Percentiles rank a stretch among this genome's conserved stretches.
Evolutionary conservation across 2,113 vertebrate genomes (phyloP).

Genomic region (Sebastes schlegelii): DNA sequence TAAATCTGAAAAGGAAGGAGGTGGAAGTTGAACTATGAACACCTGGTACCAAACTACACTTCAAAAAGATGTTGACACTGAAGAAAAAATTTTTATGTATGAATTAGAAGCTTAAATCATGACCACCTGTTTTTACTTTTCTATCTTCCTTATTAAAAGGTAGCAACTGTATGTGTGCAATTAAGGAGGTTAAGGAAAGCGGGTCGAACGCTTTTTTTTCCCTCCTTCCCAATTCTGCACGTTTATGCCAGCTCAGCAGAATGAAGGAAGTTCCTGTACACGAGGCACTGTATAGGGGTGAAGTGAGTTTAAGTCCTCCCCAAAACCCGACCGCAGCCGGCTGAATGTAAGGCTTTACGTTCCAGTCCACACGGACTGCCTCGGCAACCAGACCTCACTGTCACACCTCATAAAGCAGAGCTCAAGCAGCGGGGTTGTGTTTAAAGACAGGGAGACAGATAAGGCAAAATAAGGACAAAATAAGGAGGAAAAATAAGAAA

Average conservation of each 20-base stretch:
- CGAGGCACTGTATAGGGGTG: slow-evolving; percentile 62
- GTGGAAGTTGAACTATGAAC: slow-evolving; percentile 12
- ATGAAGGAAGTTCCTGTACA: slow-evolving; percentile 74
- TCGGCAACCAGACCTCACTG: slow-evolving; percentile 70
- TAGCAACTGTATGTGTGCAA: slow-evolving; percentile 38
- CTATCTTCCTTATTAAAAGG: slow-evolving; percentile 42
- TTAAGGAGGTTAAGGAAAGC: slow-evolving; percentile 49
- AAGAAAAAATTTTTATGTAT: background rate
- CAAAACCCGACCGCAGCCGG: slow-evolving; percentile 57
- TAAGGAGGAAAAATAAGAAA: slow-evolving; percentile 58
- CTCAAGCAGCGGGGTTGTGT: slow-evolving; percentile 54
- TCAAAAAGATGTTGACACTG: slow-evolving; percentile 25
- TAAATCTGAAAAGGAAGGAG: slow-evolving; percentile 52
- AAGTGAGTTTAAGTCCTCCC: slow-evolving; percentile 68
- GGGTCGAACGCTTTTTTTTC: background rate
- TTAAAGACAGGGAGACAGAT: slow-evolving; percentile 58
- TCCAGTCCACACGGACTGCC: slow-evolving; percentile 61
- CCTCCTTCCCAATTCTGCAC: slow-evolving; percentile 78
- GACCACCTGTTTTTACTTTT: slow-evolving; percentile 50
- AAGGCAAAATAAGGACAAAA: slow-evolving; percentile 78
- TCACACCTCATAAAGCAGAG: slow-evolving; percentile 79
- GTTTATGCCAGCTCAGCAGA: slow-evolving; percentile 90
- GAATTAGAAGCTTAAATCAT: slow-evolving; percentile 8
- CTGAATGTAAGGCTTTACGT: slow-evolving; percentile 77
- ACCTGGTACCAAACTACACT: slow-evolving; percentile 35